phyloP scores from a whole-genome alignment of 2,797 vertebrate species.

The Pipistrellus pipistrellus region DNA sequence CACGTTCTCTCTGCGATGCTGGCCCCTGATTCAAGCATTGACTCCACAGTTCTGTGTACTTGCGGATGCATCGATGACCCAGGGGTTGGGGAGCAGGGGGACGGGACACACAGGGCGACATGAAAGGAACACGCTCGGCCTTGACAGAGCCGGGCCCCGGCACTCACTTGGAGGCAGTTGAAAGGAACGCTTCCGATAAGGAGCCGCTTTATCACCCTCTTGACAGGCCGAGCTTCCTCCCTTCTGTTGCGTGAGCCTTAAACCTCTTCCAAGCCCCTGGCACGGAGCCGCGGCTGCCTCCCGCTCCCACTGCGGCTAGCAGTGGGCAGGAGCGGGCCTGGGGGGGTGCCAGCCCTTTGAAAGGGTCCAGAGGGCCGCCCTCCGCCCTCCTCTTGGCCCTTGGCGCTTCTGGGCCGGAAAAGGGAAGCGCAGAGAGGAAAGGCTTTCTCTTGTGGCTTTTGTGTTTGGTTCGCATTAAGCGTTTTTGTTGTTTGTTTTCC shows the following conservation, averaged over 20 bases:
- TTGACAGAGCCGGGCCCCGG: slow-evolving; percentile 22
- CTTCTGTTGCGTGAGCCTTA: slow-evolving; percentile 42
- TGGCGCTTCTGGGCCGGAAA: slow-evolving; percentile 83
- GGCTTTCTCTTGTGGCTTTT: slow-evolving; percentile 84
- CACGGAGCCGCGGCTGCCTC: background rate
- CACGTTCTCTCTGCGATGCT: rapidly evolving
- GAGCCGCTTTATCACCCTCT: slow-evolving; percentile 52
- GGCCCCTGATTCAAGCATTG: rapidly evolving
- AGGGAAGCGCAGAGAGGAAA: slow-evolving; percentile 85
- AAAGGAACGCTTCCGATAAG: slow-evolving; percentile 69
- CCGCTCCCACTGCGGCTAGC: background rate
- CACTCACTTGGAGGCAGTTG: slow-evolving; percentile 74
- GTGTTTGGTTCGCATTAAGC: slow-evolving; percentile 66
- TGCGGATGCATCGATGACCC: rapidly evolving
- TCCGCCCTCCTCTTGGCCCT: slow-evolving; percentile 80
- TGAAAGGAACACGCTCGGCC: slow-evolving; percentile 66
- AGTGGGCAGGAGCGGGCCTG: background rate
- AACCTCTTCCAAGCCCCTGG: slow-evolving; percentile 60
- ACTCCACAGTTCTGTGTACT: rapidly evolving
- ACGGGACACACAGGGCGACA: background rate
- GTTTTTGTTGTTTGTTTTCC: slow-evolving; percentile 79
- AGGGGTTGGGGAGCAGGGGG: background rate
- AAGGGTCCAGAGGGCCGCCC: background rate
- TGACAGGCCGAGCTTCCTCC: slow-evolving; percentile 70
- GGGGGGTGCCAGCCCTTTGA: slow-evolving; percentile 70